These are phyloP conservation scores for Bufo gargarizans DNA, from an alignment of 2,113 vertebrate species.

Conservation along the genomic window DNA sequence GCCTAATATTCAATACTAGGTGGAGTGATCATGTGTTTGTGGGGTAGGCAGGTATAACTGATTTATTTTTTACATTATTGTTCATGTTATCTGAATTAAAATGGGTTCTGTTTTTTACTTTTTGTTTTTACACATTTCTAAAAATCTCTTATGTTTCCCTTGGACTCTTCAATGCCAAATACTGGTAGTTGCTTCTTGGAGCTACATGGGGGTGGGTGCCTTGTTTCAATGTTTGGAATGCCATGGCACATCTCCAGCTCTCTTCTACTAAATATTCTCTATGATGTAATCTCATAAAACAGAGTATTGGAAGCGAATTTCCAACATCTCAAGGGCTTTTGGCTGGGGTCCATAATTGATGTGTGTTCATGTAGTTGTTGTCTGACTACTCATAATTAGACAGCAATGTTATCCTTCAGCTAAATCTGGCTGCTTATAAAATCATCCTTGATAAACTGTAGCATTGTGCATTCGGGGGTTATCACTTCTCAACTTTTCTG, in stretches of 20 bases:
- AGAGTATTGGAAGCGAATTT: conserved; percentile 85
- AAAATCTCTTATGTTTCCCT: neutral
- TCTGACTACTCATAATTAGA: conserved; percentile 83
- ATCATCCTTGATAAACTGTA: conserved; percentile 77
- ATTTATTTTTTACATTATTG: no score
- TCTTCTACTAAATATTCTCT: conserved; percentile 83
- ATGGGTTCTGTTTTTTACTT: neutral
- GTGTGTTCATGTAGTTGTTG: conserved; percentile 80
- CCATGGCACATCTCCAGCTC: conserved; percentile 75
- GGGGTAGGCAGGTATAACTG: no score
- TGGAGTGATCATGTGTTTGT: no score
- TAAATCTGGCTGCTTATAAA: conserved; percentile 79
- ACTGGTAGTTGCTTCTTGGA: neutral
- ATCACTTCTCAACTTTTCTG: conserved; percentile 38
- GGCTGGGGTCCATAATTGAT: conserved; percentile 84
- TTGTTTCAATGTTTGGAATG: conserved; percentile 74
- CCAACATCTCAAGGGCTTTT: conserved; percentile 81
- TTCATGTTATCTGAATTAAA: no score
- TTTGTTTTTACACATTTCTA: neutral
- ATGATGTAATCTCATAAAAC: conserved; percentile 84
- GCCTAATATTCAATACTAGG: no score
- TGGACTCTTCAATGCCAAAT: neutral
- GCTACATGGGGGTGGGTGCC: conserved; percentile 60
- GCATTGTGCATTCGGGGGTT: conserved; percentile 74
- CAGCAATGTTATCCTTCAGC: conserved; percentile 77